Base-by-base conservation (phyloP, 2,888 invertebrate species). In the Acleris emargana region DNA sequence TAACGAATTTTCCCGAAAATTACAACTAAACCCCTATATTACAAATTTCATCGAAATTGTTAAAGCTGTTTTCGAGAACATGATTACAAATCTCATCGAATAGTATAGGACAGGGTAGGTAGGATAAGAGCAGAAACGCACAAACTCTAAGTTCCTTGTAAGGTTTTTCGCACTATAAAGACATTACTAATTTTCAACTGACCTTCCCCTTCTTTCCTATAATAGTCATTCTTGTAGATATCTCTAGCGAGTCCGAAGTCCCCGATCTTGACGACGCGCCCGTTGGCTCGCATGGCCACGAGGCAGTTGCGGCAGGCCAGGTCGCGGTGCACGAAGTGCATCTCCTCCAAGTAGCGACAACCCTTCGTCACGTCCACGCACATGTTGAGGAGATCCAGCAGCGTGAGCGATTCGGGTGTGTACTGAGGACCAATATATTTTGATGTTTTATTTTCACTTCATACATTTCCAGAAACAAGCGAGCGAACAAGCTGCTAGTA, bases 251-350 rank as follows among this genome's bases (percentile, higher is more conserved):
- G 93, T 0, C 99, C 99, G 84, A 99, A 99, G 88, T 99, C 99
- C 0, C 99, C 99, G 63, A 98, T 98, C 89, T 98, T 98, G n/a
- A 98, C 98, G 16, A 97, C 96, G 64, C 97, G 94, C 1, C 94
- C 93, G 69, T 93, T 90, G 38, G 93, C 93, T 0, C 95, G 94
- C 68, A 95, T 94, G 0, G 97, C 97, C 0, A 99, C 98, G 17
- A 99, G 92, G 79, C 99, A 99, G 89, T 99, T 99, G 58, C 99
- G 94, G 71, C 98, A 98, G 0, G 99, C 99, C 66, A 99, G 92
- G 92, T 99, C 99, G 69, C 98, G 95, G 89, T 99, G 99, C 1
- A 99, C 98, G 86, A 99, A 99, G 82, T 98, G 98, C 95, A 98
- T 96, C 84, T 98, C 97, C 86, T 99, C 99, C 68, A 99, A 91